Base-by-base conservation (phyloP, 2,888 invertebrate species). In the Hydrotaea cyrtoneurina region DNA sequence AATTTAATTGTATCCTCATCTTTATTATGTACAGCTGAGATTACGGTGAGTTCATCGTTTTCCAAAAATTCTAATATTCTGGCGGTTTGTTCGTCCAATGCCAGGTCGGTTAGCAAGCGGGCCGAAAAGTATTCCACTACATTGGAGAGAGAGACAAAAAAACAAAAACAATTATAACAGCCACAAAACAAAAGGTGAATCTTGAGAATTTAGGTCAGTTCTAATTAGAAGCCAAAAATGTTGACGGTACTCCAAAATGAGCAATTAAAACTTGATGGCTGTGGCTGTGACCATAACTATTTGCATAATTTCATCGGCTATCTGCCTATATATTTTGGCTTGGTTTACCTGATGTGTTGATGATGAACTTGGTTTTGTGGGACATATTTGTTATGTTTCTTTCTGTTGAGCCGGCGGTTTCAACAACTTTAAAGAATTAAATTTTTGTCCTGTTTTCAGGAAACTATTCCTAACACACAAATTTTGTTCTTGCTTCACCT, bases 61-160 rank as follows among this genome's bases (percentile, higher is more conserved):
- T 93, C 92, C 75, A 94, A 89, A 89, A 94, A 94, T 86, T 93
- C 93, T 86, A 92, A 90, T 83, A 94, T 89, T 84, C 92, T 88
- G 80, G 89, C 87, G 91, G 93, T 87, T 89, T 90, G 87, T 91
- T 89, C 89, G 87, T 90, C 89, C 87, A 89, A 83, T 72, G 88
- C 36, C 88, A 83, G 86, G 90, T 88, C 80, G 90, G 92, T 75
- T 88, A 88, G 89, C 81, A 88, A 87, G 69, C 88, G 88, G 78
- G 88, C 90, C 82, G 88, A 90, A 86, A 92, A 92, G 87, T 91
- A 92, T 86, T 92, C 91, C 86, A 90, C 92, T 92, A 80, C 39
- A 85, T 82, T 39, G 69, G 21, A 77, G 69, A 26, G 23, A 10
- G 21, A 59, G 15, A 59, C 23, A 1, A 31, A 31, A 2, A 13